Evolutionary conservation across 2,113 vertebrate species (phyloP), one percentile per base, ranked within the genome.

Genomic region (Limnothrissa miodon): DNA sequence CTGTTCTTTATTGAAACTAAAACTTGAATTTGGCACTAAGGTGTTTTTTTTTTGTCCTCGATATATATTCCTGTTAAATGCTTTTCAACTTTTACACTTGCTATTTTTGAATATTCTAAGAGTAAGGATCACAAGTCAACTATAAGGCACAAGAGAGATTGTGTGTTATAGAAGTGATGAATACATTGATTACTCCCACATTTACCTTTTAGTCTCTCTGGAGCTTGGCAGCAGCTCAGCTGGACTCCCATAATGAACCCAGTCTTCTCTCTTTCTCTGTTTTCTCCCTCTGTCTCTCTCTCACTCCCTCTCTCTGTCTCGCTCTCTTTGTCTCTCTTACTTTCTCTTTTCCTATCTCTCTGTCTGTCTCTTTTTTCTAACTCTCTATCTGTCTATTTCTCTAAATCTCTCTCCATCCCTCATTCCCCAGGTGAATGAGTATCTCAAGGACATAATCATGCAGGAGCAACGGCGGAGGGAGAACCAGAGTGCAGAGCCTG

Each of bases 381-480:
- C 17, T 80, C 1, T 48, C 46, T 48, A 10, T 48, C 46, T 48
- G 11, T 48, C 46, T 48, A 10, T 48, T 1, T 48, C 46, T 48
- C 13, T 48, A 10, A 15, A 10, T 42, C 13, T 62, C 66, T 78
- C 74, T 81, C 85, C 81, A 48, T 39, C 11, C 83, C 36, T 78
- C 79, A 46, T 81, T 56, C 82, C 79, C 45, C 83, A 99, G 98
- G 95, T 99, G 53, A 99, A 98, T 78, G 97, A 98, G 85, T 96
- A 97, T 87, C 93, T 99, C 89, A 99, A 97, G 91, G 97, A 97
- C 83, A 93, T 96, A 79, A 91, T 97, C 91, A 93, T 95, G 81
- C 96, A 97, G 82, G 97, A 98, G 66, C 96, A 97, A 87, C 98
- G 95, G 87, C 86, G 95, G 82, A 98, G 94, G 87, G 97, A 97